Evolutionary conservation across 2,113 vertebrate species (phyloP).

Genomic region (Procavia capensis): DNA sequence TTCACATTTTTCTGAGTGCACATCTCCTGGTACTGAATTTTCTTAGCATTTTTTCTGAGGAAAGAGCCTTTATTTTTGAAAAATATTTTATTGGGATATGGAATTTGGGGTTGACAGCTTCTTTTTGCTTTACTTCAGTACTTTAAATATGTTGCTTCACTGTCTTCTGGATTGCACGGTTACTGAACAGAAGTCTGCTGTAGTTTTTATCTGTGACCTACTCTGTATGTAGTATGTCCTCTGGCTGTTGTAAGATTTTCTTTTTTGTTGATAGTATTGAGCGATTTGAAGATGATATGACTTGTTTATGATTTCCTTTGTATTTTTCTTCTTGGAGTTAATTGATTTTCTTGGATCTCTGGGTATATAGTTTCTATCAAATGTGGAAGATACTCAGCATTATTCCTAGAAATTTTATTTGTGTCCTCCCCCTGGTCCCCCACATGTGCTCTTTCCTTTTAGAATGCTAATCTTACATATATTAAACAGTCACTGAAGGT

Average conservation of each 20-base stretch:
- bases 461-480: neutral
- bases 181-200: neutral
- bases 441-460: neutral
- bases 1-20: too few relatives aligned
- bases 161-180: neutral
- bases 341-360: neutral
- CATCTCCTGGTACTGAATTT: too few relatives aligned
- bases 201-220: neutral
- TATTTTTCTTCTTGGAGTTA: neutral
- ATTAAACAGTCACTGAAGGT: neutral
- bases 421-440: neutral
- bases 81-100: neutral
- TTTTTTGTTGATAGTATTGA: neutral
- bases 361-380: neutral
- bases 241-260: neutral
- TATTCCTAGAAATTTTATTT: conserved; percentile 43
- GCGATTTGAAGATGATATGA: neutral
- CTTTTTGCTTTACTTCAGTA: neutral
- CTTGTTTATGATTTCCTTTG: neutral
- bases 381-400: neutral
- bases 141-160: neutral
- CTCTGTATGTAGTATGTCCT: neutral
- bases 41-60: too few relatives aligned
- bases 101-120: neutral
- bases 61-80: too few relatives aligned